Evolutionary conservation across 37 sponge, comb jelly and placozoan genomes (phyloP).

Genomic region (Aplysina aerophoba): DNA sequence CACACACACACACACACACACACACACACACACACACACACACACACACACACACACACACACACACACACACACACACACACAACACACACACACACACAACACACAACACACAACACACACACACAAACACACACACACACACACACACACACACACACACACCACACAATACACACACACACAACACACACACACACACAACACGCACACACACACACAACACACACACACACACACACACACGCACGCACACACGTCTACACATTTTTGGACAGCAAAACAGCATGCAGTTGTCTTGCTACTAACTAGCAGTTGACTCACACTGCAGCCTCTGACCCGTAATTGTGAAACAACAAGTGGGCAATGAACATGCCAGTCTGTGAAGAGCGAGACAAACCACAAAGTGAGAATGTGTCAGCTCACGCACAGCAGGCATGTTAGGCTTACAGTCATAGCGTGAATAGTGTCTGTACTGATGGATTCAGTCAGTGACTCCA

Average conservation of each 20-base stretch:
- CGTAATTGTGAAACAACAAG: slow-evolving; percentile 63
- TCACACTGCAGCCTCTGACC: slow-evolving; percentile 53
- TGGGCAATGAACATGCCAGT: slow-evolving; percentile 54
- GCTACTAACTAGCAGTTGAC: no score
- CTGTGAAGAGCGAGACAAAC: background rate
- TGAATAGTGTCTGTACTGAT: slow-evolving; percentile 85
- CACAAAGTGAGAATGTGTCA: background rate
- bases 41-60: background rate
- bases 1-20: no score
- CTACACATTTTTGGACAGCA: slow-evolving; percentile 49
- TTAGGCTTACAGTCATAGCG: slow-evolving; percentile 86
- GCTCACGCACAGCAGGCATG: no score
- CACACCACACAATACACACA: background rate
- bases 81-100: background rate
- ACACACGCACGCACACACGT: no score
- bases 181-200: slow-evolving; percentile 6
- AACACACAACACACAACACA: no score
- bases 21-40: slow-evolving; percentile 31
- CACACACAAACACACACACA: no score
- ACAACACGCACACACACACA: slow-evolving; percentile 14
- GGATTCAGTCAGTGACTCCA: slow-evolving; percentile 76
- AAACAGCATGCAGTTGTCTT: slow-evolving; percentile 44
- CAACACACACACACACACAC: slow-evolving; percentile 4
- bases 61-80: slow-evolving; percentile 13
- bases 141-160: no score